A percentile compares a stretch with the other conserved stretches of the same genome.
Conservation (phyloP, 2,888 invertebrate species). For the Scelioninae gen. 1 region DNA sequence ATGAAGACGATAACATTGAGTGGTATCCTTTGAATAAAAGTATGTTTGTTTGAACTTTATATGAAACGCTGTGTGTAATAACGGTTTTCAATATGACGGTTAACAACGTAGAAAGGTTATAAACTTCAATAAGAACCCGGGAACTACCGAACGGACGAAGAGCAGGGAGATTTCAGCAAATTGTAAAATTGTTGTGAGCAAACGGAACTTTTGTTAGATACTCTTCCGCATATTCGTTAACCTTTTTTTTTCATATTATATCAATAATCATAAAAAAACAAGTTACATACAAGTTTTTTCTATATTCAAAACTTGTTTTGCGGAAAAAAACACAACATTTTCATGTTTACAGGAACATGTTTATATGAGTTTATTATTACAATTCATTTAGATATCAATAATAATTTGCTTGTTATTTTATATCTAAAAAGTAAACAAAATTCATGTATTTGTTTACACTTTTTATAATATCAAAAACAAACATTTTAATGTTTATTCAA, state of each 20-base stretch:
- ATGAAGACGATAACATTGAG: conserved; percentile 50
- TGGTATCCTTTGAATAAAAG: conserved; percentile 38
- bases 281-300: no score
- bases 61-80: conserved; percentile 44
- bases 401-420: no score
- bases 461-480: no score
- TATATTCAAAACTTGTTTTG: no score
- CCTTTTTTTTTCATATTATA: conserved; percentile 30
- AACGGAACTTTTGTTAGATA: conserved; percentile 53
- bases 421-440: no score
- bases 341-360: no score
- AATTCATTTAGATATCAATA: no score
- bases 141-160: conserved; percentile 26
- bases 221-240: conserved; percentile 37
- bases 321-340: no score
- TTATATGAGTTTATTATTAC: no score
- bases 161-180: conserved; percentile 32
- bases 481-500: no score
- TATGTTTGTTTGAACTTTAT: conserved; percentile 45
- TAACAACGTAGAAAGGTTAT: conserved; percentile 39
- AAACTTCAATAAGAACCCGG: conserved; percentile 38
- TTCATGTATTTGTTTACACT: no score
- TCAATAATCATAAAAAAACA: no score
- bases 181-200: conserved; percentile 56
- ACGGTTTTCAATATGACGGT: conserved; percentile 58